A percentile compares a stretch with the other conserved stretches of the same genome.
Evolutionary conservation across 2,888 invertebrate species (phyloP).

Genomic region (Drosophila seclusa): DNA sequence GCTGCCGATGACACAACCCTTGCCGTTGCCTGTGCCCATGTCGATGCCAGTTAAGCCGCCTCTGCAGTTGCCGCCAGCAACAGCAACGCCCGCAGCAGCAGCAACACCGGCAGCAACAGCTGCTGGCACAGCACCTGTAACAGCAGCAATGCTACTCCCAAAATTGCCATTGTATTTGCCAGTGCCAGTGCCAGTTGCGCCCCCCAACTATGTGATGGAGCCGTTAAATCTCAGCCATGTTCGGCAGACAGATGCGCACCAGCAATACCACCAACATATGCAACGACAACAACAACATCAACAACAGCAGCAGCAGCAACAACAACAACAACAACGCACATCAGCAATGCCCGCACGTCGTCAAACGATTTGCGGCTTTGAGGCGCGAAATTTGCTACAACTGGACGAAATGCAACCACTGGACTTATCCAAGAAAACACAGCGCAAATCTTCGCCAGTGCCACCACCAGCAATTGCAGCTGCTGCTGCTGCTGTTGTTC

Average conservation of each 20-base stretch:
- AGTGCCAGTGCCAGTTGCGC: slow-evolving; percentile 47
- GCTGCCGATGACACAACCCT: slow-evolving; percentile 11
- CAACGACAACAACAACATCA: slow-evolving; percentile 32
- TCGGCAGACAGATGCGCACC: slow-evolving; percentile 24
- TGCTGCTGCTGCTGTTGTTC: slow-evolving; percentile 2
- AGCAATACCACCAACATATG: slow-evolving; percentile 19
- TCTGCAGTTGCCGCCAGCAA: slow-evolving; percentile 14
- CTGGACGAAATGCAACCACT: slow-evolving; percentile 82
- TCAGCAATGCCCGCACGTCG: slow-evolving; percentile 71
- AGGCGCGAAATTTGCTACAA: slow-evolving; percentile 69
- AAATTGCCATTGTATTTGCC: slow-evolving; percentile 72
- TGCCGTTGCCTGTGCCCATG: slow-evolving; percentile 13
- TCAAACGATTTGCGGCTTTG: slow-evolving; percentile 82
- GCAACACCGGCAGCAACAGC: slow-evolving; percentile 12
- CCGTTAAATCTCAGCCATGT: slow-evolving; percentile 74
- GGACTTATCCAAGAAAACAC: slow-evolving; percentile 82
- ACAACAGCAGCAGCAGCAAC: slow-evolving; percentile 31
- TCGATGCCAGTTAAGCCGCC: slow-evolving; percentile 22
- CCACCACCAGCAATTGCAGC: slow-evolving; percentile 6
- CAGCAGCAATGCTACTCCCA: slow-evolving; percentile 48
- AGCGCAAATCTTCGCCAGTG: slow-evolving; percentile 45
- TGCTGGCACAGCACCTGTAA: background rate
- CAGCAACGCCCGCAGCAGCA: slow-evolving; percentile 2
- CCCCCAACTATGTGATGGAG: slow-evolving; percentile 50
- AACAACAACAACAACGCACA: slow-evolving; percentile 41